Base-by-base conservation (phyloP, 2,797 vertebrate genomes). In the Chelmon rostratus region DNA sequence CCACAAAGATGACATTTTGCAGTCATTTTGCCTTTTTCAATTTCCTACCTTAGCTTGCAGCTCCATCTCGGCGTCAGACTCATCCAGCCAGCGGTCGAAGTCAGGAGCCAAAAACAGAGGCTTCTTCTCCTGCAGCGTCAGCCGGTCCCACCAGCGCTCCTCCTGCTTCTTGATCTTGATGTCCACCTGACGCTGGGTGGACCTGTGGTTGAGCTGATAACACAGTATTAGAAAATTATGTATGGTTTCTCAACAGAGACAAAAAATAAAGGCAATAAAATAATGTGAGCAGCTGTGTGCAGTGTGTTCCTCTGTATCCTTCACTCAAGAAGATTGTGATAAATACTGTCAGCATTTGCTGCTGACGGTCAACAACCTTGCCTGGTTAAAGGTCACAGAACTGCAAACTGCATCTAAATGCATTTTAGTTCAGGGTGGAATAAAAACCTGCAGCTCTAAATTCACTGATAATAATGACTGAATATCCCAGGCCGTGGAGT, bases 71-170 rank as follows among this genome's bases (percentile, higher is more conserved):
- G 98, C 98, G 52, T 99, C 98, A 0, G 98, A 99, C 86, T 99
- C 98, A 0, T 99, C 98, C 89, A 98, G 84, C 98, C 98, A 99
- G 86, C 98, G 98, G 89, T 99, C 98, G 2, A 99, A 99, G 90
- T 99, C 98, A 0, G 98, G 97, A 0, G 95, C 95, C 40, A 99
- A 85, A 83, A 99, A 99, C 63, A 97, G 86, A 0, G 98, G 98
- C 63, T 96, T 98, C 87, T 96, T 98, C 88, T 97, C 97, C 72
- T 98, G 98, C 90, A 95, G 96, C 9, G 97, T 98, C 73, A 99
- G 96, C n/a, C 98, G 95, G 76, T 97, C 95, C 98, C 98, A 99
- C 98, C 98, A 99, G 68, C 86, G 91, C 77, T 95, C 96, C 90
- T 94, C 93, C 72, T 95, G 94, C 90, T 99, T 99, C 93, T 90